Evolutionary conservation across 1,140 invertebrate genomes (phyloP), one percentile per base, ranked within the genome.

Genomic region (Nephila pilipes): DNA sequence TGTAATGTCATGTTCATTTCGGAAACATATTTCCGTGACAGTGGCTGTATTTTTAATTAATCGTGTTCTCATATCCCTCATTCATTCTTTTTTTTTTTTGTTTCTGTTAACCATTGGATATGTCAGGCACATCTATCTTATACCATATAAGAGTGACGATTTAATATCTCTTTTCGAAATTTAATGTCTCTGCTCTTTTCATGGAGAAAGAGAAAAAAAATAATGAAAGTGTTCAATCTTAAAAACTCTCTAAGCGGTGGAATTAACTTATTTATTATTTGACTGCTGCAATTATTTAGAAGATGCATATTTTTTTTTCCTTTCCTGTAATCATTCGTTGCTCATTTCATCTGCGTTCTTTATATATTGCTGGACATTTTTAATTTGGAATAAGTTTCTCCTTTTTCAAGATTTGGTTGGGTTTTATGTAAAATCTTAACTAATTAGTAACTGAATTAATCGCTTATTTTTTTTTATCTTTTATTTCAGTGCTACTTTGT

Each of bases 1-100:
- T 57, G 81, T 83, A 83, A 83, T 83, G 54, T 32, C 81, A 29
- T 83, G 81, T 83, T 83, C 81, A 83, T 83, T 83, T 83, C n/a
- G 32, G 54, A 83, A 83, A 83, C 81, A 83, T 83, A 83, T 83
- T 83, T 83, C 54, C 46, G 46, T 83, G 81, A 83, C 81, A 83
- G 81, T 83, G 38, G 8, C 38, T 55, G 36, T 81, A 81, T 81
- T 83, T 83, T 83, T 83, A 83, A 83, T 83, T 83, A 83, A 83
- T 83, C 69, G 5, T 12, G 14, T 18, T 75, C 69, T 75, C 32
- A 57, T 83, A 54, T 55, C 25, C 46, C 2, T 25, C 10, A 55
- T 57, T 25, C 20, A 65, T 25, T 55, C 54, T 83, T 83, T 83
- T 55, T 55, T 10, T 1, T 32, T 18, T 46, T 55, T n/a, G 12